These are phyloP conservation scores for Drosophila burlai DNA, from an alignment of 1,140 invertebrate genomes.

Conservation along the genomic window DNA sequence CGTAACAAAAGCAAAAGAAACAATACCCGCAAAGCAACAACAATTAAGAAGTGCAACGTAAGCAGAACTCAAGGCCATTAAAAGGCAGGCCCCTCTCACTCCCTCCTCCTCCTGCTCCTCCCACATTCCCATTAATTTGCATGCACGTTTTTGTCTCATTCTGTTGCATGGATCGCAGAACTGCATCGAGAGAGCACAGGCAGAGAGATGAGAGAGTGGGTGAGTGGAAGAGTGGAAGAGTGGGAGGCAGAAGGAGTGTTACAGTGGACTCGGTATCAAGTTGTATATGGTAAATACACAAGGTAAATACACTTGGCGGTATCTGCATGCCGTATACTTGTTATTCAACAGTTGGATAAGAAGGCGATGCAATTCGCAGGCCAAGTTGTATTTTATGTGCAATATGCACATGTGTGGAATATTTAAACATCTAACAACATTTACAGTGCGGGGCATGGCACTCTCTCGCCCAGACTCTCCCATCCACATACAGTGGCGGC, in stretches of 20 bases:
- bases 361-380: not conserved
- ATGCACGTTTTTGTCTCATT: conserved; percentile 1
- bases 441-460: not conserved
- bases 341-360: conserved; percentile 35
- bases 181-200: conserved; percentile 2
- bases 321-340: conserved; percentile 11
- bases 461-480: conserved; percentile 1
- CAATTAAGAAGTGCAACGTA: conserved; percentile 12
- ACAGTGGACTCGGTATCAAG: conserved; percentile 6
- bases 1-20: conserved; percentile 12
- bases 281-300: conserved; percentile 12
- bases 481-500: conserved; percentile 3
- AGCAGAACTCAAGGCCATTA: conserved; percentile 33
- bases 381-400: conserved; percentile 5
- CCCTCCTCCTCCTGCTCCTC: not conserved
- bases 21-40: conserved; percentile 10
- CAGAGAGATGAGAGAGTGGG: not conserved
- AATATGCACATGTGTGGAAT: not conserved
- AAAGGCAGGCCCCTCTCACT: not conserved
- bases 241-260: not conserved
- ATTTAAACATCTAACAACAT: conserved; percentile 14
- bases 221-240: not conserved
- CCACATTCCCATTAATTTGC: conserved; percentile 17
- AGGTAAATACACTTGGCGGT: not conserved
- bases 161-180: conserved; percentile 6